Percentiles rank a stretch among this genome's conserved stretches.
These are phyloP conservation scores for Anagrus nilaparvatae DNA, from an alignment of 1,140 invertebrate genomes.

Conservation along the genomic window DNA sequence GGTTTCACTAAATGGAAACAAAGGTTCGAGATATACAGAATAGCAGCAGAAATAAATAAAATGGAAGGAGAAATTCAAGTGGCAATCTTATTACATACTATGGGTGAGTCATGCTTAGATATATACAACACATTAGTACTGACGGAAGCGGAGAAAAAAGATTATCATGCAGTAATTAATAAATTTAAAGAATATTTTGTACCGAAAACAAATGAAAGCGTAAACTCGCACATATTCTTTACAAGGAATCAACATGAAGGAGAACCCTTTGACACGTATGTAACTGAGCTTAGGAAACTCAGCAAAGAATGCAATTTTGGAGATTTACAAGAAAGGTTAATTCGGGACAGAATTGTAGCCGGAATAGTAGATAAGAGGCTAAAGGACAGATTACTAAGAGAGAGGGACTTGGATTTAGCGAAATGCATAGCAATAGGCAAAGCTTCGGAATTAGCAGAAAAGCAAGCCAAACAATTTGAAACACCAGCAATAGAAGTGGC, in stretches of 20 bases:
- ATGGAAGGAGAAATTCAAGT: constrained; percentile 6
- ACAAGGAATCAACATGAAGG: constrained; percentile 16
- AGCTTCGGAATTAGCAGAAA: constrained; percentile 11
- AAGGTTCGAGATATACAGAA: constrained; percentile 6
- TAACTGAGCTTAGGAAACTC: constrained; percentile 23
- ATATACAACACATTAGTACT: constrained; percentile 14
- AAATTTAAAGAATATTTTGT: constrained; percentile 20
- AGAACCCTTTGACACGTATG: constrained; percentile 25
- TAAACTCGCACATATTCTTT: constrained; percentile 22
- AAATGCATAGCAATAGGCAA: constrained; percentile 20
- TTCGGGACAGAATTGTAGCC: constrained; percentile 29
- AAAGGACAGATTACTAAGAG: constrained; percentile 27
- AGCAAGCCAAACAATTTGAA: constrained; percentile 7
- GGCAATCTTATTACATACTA: constrained; percentile 14
- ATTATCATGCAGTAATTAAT: constrained; percentile 11
- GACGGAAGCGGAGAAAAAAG: constrained; percentile 6
- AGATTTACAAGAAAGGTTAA: constrained; percentile 22
- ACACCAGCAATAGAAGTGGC: no score
- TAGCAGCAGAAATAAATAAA: constrained; percentile 7
- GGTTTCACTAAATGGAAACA: constrained; percentile 11
- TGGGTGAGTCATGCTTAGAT: constrained; percentile 15
- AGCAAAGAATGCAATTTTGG: constrained; percentile 22
- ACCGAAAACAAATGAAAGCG: constrained; percentile 19
- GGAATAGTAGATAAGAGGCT: constrained; percentile 26
- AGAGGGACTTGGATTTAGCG: constrained; percentile 20